Conservation (phyloP, 2,113 vertebrate species). For the Calidris pugnax region DNA sequence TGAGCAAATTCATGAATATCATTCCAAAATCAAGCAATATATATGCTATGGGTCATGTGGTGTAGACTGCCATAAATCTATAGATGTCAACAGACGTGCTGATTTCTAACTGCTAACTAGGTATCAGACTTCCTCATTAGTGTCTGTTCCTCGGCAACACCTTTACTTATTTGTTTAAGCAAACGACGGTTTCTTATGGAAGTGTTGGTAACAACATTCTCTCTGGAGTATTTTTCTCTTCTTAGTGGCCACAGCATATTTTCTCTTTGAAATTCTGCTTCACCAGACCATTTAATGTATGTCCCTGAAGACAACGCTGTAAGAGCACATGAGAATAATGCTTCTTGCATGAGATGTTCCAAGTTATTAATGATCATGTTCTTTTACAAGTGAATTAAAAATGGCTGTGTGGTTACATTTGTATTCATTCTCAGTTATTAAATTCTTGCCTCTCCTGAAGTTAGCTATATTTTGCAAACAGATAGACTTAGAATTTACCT, state of each 20-base stretch:
- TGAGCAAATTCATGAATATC: neutral
- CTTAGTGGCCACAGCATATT: neutral
- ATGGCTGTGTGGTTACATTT: neutral
- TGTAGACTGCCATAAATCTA: neutral
- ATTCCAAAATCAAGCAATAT: neutral
- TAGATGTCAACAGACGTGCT: neutral
- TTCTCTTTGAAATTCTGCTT: neutral
- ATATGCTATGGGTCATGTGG: neutral
- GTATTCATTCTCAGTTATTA: neutral
- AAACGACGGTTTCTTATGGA: neutral
- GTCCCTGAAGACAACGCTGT: neutral
- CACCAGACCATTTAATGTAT: neutral
- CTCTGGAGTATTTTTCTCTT: neutral
- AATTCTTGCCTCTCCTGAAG: neutral
- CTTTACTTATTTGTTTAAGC: neutral
- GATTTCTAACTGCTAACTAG: neutral
- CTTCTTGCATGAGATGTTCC: conserved; percentile 37
- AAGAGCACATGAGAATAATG: conserved; percentile 33
- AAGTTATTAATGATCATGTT: conserved; percentile 29
- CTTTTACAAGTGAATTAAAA: conserved; percentile 44
- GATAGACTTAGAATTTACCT: neutral
- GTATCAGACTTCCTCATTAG: neutral
- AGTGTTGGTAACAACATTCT: neutral
- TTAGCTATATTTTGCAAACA: neutral
- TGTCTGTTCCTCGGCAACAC: neutral